Evolutionary conservation across 2,113 vertebrate genomes (phyloP).

Genomic region (Crotalus viridis): DNA sequence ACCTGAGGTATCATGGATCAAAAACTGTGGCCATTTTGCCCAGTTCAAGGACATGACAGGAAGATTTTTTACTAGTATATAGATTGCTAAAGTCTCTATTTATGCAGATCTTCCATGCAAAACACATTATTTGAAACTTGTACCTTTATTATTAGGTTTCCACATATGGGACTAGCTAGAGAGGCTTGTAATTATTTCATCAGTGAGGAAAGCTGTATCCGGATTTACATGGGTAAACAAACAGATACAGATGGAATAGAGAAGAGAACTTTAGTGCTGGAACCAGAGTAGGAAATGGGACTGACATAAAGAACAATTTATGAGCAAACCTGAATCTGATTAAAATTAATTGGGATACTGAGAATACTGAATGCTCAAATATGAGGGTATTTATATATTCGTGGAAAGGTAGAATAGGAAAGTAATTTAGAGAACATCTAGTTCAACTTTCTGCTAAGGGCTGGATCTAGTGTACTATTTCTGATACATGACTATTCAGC

Average conservation of each 20-base stretch:
- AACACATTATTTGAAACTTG: neutral
- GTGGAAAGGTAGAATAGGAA: neutral
- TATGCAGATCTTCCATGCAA: neutral
- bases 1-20: neutral
- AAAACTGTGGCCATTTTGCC: neutral
- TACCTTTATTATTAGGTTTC: neutral
- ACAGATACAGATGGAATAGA: neutral
- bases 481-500: neutral
- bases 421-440: neutral
- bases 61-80: neutral
- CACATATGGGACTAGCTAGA: neutral
- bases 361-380: neutral
- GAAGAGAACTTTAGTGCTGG: neutral
- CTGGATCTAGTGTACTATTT: neutral
- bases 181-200: neutral
- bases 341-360: neutral
- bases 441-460: neutral
- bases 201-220: neutral
- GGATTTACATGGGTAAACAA: neutral
- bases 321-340: neutral
- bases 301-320: neutral
- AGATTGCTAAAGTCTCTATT: neutral
- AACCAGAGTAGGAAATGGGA: neutral
- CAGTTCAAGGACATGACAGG: neutral
- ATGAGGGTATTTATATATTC: neutral